A percentile compares a stretch with the other conserved stretches of the same genome.
Evolutionary conservation across 2,113 vertebrate genomes (phyloP).

Genomic region (Lepus europaeus): DNA sequence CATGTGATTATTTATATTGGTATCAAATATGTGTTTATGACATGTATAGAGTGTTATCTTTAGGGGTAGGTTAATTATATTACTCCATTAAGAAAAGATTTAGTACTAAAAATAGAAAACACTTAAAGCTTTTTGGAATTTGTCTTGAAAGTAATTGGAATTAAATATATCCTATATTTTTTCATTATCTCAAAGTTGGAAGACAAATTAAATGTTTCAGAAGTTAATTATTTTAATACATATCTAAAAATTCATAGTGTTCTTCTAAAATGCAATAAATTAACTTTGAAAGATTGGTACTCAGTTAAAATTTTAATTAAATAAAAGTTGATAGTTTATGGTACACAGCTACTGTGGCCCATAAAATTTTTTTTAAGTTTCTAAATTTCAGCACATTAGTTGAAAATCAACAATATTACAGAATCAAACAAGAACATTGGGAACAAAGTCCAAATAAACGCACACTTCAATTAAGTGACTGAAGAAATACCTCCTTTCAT

Average conservation of each 20-base stretch:
- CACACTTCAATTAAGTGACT: not conserved
- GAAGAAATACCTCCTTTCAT: not conserved
- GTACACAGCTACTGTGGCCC: not conserved
- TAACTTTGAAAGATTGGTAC: slow-evolving; percentile 12
- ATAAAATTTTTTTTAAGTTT: not conserved
- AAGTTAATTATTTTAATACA: slow-evolving; percentile 61
- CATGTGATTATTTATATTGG: slow-evolving; percentile 50
- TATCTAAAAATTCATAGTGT: slow-evolving; percentile 39
- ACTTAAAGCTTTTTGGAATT: slow-evolving; percentile 2
- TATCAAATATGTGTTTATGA: slow-evolving; percentile 44
- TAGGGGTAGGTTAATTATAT: slow-evolving; percentile 60
- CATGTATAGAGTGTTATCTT: not conserved
- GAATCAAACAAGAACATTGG: not conserved
- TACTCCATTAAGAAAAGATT: slow-evolving; percentile 28
- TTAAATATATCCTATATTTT: slow-evolving; percentile 54
- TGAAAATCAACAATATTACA: not conserved
- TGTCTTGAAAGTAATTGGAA: slow-evolving; percentile 59
- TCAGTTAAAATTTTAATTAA: slow-evolving; percentile 15
- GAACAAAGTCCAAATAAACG: slow-evolving; percentile 36
- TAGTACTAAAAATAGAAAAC: slow-evolving; percentile 61
- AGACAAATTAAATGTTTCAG: slow-evolving; percentile 57
- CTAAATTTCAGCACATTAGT: not conserved
- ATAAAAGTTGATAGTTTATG: not conserved
- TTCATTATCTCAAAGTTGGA: slow-evolving; percentile 40
- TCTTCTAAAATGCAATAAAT: not conserved